These are phyloP conservation scores for Sinotaia quadrata DNA, from an alignment of 2,888 invertebrate species.

Conservation along the genomic window DNA sequence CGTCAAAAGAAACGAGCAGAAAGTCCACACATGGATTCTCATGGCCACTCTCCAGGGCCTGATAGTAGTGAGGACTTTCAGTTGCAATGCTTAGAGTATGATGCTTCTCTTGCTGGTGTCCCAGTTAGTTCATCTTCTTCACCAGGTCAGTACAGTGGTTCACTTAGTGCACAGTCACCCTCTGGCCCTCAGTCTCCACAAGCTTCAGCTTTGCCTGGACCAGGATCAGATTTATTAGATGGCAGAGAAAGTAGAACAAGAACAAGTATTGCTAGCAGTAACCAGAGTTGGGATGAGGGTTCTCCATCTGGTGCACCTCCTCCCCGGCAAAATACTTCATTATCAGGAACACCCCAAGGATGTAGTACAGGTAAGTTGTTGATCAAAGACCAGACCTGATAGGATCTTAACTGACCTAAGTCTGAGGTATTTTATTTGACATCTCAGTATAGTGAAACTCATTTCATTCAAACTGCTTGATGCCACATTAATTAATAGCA, in stretches of 20 bases:
- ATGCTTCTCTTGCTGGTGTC: constrained; percentile 6
- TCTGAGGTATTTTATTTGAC: too few species aligned
- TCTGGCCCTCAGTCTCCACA: constrained; percentile 19
- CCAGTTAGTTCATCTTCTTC: neutral
- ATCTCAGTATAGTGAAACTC: too few species aligned
- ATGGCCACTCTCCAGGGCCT: constrained; percentile 10
- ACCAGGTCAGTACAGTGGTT: neutral
- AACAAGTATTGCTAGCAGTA: constrained; percentile 18
- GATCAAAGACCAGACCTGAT: too few species aligned
- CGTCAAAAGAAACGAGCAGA: constrained; percentile 50
- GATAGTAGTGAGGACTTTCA: constrained; percentile 19
- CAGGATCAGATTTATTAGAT: neutral
- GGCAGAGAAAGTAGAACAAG: constrained; percentile 17
- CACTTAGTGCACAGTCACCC: constrained; percentile 1
- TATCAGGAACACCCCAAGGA: neutral
- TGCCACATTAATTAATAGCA: too few species aligned
- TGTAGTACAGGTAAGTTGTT: constrained; percentile 17
- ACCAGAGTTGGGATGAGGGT: neutral
- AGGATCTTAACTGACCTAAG: too few species aligned
- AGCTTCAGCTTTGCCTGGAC: constrained; percentile 16
- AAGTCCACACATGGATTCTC: constrained; percentile 13
- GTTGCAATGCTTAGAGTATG: constrained; percentile 20
- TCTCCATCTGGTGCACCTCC: constrained; percentile 10
- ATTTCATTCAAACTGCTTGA: too few species aligned
- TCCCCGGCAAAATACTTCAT: neutral